These are phyloP conservation scores for Odontamblyopus lacepedii DNA, from an alignment of 2,797 vertebrate genomes.

Conservation along the genomic window DNA sequence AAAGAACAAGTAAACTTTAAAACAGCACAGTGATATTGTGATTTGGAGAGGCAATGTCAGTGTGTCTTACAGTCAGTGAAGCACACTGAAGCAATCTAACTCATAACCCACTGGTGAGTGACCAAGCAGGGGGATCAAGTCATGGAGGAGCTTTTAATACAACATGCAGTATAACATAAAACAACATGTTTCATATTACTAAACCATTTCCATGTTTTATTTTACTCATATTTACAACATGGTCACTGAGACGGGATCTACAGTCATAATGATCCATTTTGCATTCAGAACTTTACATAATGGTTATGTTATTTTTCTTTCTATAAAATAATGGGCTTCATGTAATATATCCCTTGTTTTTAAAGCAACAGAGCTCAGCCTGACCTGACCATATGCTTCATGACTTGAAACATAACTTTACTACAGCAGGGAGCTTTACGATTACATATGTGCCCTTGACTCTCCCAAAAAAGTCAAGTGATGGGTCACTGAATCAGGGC, in stretches of 20 bases:
- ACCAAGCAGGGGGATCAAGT: neutral
- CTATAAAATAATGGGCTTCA: neutral
- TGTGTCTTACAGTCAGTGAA: neutral
- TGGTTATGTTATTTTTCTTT: neutral
- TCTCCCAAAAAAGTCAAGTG: constrained; percentile 29
- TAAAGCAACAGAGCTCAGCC: neutral
- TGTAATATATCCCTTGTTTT: neutral
- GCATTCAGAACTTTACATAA: neutral
- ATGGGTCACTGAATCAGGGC: no score
- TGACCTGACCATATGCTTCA: neutral
- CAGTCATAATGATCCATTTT: neutral
- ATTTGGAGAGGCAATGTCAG: neutral
- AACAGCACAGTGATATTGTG: neutral
- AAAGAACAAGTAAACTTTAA: no score
- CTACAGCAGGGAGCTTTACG: neutral
- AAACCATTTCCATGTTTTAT: no score
- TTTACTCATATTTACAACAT: no score
- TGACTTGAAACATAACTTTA: no score
- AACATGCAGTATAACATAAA: no score
- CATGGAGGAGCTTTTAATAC: neutral
- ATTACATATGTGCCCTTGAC: constrained; percentile 59
- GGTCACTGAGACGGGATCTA: no score
- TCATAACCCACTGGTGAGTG: neutral
- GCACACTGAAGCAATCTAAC: neutral
- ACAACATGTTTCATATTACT: no score